Evolutionary conservation across 2,113 vertebrate genomes (phyloP), one percentile per base, ranked within the genome.

Genomic region (Cololabis saira): DNA sequence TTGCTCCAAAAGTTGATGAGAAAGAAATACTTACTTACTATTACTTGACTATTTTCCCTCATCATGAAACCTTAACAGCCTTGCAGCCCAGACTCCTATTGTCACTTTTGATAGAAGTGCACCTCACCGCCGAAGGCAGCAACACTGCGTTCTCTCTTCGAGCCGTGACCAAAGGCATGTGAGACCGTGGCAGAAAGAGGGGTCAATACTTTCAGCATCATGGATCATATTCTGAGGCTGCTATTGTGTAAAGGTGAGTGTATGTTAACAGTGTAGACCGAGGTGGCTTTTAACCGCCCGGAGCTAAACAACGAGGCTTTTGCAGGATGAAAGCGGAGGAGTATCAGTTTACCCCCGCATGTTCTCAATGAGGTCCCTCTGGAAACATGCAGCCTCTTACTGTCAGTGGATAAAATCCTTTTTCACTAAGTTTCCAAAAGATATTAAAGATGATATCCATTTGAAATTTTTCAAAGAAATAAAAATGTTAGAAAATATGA

Each of bases 341-440:
- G 84, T 86, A 61, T 92, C 87, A 55, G 30, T 83, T 92, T 92
- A 87, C 87, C 61, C 33, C 41, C 33, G 70, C 61, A 44, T 40
- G 59, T 66, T 84, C 74, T 83, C 79, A 86, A 74, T 75, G 58
- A 78, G 13, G 77, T 89, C 84, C 76, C 88, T 17, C 50, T 81
- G 84, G 82, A 90, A 86, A 74, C 64, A 77, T 45, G 67, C 66
- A 70, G 83, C 68, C 71, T 74, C 14, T 37, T 18, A 44, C 60
- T 74, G 62, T 63, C 49, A 78, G 45, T 53, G 56, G 74, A 76
- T 67, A 80, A 65, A 76, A 84, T 83, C 62, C 62, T 49, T 51
- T 73, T 51, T 73, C 70, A 61, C 60, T 63, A 40, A 67, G 65
- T 59, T 80, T 78, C 22, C 57, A 53, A 84, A 56, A 47, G 15